These are phyloP conservation scores for Reinhardtius hippoglossoides DNA, from an alignment of 2,113 vertebrate genomes.

Conservation along the genomic window DNA sequence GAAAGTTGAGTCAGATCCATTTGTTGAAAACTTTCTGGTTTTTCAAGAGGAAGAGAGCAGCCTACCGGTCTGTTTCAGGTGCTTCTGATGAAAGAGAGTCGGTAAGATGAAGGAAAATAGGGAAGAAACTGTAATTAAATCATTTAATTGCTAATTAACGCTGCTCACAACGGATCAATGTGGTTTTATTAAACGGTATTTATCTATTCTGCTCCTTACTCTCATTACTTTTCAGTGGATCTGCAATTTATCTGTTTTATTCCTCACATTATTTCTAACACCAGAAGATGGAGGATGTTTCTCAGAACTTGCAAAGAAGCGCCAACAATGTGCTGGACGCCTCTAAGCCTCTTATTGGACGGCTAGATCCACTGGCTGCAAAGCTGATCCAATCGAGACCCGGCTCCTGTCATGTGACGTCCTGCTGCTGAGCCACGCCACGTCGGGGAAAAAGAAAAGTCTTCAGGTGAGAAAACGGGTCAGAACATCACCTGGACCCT, in stretches of 20 bases:
- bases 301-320: conserved; percentile 74
- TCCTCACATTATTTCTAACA: not conserved
- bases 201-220: not conserved
- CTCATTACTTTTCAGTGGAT: not conserved
- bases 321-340: conserved; percentile 71
- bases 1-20: not conserved
- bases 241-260: not conserved
- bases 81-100: too few species aligned
- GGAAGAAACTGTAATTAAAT: too few species aligned
- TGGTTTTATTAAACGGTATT: not conserved
- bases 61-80: not conserved
- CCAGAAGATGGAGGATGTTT: conserved; percentile 81
- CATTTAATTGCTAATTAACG: not conserved
- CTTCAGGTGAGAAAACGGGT: conserved; percentile 81
- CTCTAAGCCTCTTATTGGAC: conserved; percentile 79
- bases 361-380: conserved; percentile 61
- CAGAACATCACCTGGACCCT: not conserved
- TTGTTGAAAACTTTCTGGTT: conserved; percentile 2
- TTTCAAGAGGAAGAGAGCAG: conserved; percentile 5
- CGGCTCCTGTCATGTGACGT: conserved; percentile 80
- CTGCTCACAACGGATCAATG: not conserved
- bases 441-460: conserved; percentile 77
- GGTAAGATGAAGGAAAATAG: too few species aligned
- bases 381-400: conserved; percentile 77
- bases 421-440: conserved; percentile 81